Evolutionary conservation across 2,113 vertebrate genomes (phyloP).

Genomic region (Rhinopomastus cyanomelas): DNA sequence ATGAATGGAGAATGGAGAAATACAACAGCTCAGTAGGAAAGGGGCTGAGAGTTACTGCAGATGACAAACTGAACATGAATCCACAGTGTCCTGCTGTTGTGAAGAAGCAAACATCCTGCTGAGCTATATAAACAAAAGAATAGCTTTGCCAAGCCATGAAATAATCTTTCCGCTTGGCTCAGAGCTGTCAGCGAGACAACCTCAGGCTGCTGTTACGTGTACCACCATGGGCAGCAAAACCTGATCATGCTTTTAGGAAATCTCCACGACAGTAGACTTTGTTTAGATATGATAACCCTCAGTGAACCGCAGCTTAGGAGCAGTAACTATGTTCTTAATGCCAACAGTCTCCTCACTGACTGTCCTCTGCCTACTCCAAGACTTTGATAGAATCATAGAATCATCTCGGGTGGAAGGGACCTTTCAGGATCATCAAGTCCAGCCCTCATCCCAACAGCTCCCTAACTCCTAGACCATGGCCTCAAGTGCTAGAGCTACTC

Average conservation of each 20-base stretch:
- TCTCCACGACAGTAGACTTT: not conserved
- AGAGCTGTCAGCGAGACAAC: not conserved
- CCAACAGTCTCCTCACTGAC: not conserved
- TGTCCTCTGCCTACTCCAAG: too few species aligned
- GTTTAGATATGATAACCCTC: conserved; percentile 26
- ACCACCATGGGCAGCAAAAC: not conserved
- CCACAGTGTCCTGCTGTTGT: not conserved
- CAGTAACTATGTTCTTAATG: not conserved
- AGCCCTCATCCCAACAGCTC: too few species aligned
- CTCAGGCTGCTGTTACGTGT: not conserved
- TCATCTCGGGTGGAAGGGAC: too few species aligned
- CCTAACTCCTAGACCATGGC: too few species aligned
- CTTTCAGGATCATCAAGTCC: too few species aligned
- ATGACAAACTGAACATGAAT: conserved; percentile 2
- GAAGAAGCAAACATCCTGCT: conserved; percentile 28
- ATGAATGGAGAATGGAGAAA: not conserved
- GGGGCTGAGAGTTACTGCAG: not conserved
- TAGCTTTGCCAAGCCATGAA: not conserved
- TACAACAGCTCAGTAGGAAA: not conserved
- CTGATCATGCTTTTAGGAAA: not conserved
- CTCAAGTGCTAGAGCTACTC: too few species aligned
- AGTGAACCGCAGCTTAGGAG: not conserved
- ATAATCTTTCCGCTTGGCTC: conserved; percentile 10
- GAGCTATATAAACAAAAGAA: conserved; percentile 36
- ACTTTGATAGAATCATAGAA: too few species aligned